These are phyloP conservation scores for Drosophila repleta DNA, from an alignment of 1,140 invertebrate genomes.

Conservation along the genomic window DNA sequence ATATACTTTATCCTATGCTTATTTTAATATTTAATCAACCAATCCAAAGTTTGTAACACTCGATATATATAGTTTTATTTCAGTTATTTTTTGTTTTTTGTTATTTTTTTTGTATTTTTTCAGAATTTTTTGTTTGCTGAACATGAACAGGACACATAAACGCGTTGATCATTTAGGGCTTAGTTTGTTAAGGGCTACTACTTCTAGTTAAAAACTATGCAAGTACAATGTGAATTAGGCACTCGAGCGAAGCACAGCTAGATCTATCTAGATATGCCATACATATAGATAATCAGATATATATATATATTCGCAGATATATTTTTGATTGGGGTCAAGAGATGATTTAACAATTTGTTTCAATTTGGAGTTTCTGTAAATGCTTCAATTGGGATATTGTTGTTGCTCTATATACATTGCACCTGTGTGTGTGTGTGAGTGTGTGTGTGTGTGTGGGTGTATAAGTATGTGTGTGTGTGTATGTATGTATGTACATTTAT, in stretches of 20 bases:
- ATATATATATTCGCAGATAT: conserved; percentile 12
- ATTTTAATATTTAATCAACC: no score
- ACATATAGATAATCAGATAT: no score
- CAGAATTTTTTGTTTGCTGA: conserved; percentile 12
- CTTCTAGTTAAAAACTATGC: conserved; percentile 44
- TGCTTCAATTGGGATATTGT: conserved; percentile 13
- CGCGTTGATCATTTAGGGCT: conserved; percentile 42
- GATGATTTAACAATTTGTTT: conserved; percentile 30
- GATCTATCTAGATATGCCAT: not conserved
- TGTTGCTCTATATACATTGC: conserved; percentile 49
- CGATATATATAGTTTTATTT: conserved; percentile 52
- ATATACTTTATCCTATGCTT: no score
- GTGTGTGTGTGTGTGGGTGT: conserved; percentile 10
- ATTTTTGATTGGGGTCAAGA: conserved; percentile 26
- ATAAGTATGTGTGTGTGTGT: conserved; percentile 16
- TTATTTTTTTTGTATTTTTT: conserved; percentile 12
- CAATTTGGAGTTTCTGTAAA: conserved; percentile 31
- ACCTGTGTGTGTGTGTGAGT: conserved; percentile 21
- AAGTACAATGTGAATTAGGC: conserved; percentile 50
- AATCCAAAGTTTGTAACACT: conserved; percentile 34
- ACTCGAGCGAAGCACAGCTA: conserved; percentile 13
- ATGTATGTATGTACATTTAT: conserved; percentile 49
- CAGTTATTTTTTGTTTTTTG: conserved; percentile 29
- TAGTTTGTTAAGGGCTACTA: conserved; percentile 41
- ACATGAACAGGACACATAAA: conserved; percentile 60